phyloP scores from a whole-genome alignment of 2,797 vertebrate species.

The Petrocephalus schoutedeni region DNA sequence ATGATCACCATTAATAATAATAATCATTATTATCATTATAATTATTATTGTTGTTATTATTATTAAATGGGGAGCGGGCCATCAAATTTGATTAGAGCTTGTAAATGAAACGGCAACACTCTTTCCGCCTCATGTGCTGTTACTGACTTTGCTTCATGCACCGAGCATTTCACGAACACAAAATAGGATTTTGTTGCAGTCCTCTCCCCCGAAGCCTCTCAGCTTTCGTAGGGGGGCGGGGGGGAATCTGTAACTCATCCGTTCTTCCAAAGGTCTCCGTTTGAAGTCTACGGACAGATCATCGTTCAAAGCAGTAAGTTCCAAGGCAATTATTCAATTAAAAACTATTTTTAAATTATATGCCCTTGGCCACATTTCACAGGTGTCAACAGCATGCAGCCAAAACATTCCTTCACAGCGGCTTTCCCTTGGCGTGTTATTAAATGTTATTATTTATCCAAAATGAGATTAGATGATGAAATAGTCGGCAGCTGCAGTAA shows the following conservation, averaged over 20 bases:
- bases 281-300: not conserved
- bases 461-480: constrained; percentile 6
- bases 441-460: constrained; percentile 1
- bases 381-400: not conserved
- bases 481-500: not conserved
- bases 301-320: not conserved
- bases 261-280: not conserved
- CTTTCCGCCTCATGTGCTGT: not conserved
- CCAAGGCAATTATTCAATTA: constrained; percentile 3
- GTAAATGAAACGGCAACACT: not conserved
- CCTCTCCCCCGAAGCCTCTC: not conserved
- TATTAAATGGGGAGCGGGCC: not conserved
- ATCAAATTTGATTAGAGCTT: not conserved
- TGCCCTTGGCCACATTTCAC: not conserved
- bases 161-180: not conserved
- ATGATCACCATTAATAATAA: not conserved
- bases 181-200: not conserved
- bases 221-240: not conserved
- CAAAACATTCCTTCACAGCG: not conserved
- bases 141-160: not conserved
- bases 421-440: not conserved
- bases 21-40: not conserved
- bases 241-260: not conserved
- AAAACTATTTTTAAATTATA: not conserved
- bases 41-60: too few species aligned